A percentile compares a stretch with the other conserved stretches of the same genome.
Conservation (phyloP, 2,888 invertebrate species). For the Alcis repandata region DNA sequence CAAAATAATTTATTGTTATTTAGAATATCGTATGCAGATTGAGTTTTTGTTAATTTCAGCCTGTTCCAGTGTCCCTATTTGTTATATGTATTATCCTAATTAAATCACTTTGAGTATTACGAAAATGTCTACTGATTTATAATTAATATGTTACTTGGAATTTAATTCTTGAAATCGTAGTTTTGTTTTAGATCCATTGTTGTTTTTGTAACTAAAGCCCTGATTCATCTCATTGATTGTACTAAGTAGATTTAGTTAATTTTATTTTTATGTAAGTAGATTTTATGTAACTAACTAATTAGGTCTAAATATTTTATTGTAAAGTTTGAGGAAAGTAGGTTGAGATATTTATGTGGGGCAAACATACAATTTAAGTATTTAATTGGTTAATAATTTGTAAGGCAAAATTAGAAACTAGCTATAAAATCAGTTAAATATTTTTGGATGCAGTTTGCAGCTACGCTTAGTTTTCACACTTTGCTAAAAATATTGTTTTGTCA, state of each 20-base stretch:
- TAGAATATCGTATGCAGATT: too few relatives aligned
- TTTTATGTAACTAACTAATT: neutral
- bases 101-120: too few relatives aligned
- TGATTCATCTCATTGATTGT: neutral
- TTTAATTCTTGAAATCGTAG: neutral
- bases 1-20: too few relatives aligned
- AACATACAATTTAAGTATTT: neutral
- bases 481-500: slow-evolving; percentile 2
- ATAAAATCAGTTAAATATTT: neutral
- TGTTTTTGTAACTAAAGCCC: neutral
- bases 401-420: neutral
- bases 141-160: too few relatives aligned
- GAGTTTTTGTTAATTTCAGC: too few relatives aligned
- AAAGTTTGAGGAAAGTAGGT: neutral
- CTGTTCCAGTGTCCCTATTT: too few relatives aligned
- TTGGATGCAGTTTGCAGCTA: neutral
- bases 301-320: neutral
- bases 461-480: neutral
- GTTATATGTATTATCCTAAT: too few relatives aligned
- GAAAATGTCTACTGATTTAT: too few relatives aligned
- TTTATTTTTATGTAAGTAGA: neutral
- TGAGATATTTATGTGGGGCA: neutral
- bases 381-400: neutral
- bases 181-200: neutral
- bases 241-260: neutral